These are phyloP conservation scores for Pseudochaenichthys georgianus DNA, from an alignment of 2,797 vertebrate genomes.

Conservation along the genomic window DNA sequence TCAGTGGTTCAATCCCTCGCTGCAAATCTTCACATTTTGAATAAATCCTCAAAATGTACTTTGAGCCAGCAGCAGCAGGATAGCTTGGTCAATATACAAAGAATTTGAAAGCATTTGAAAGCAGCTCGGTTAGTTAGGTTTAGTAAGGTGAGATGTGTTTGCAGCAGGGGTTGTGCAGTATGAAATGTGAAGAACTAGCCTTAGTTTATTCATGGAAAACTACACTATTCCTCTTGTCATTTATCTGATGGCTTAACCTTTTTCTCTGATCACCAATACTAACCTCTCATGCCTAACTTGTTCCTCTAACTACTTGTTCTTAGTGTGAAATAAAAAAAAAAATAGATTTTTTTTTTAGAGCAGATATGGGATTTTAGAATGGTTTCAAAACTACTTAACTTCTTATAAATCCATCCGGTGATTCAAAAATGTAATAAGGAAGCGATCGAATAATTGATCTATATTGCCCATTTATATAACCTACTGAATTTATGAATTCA, in stretches of 20 bases:
- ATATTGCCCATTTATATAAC: too few relatives aligned
- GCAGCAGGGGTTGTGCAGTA: constrained; percentile 32
- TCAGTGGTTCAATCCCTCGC: not conserved
- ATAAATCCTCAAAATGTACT: not conserved
- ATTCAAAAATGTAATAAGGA: too few relatives aligned
- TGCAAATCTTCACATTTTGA: not conserved
- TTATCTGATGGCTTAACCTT: constrained; percentile 3
- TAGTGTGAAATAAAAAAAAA: too few relatives aligned
- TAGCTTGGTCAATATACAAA: constrained; percentile 17
- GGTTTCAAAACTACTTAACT: too few relatives aligned
- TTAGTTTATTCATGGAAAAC: not conserved
- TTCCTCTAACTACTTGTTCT: too few relatives aligned
- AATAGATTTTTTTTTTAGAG: too few relatives aligned
- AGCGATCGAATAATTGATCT: too few relatives aligned
- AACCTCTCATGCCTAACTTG: not conserved
- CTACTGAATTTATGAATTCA: too few relatives aligned
- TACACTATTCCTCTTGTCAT: constrained; percentile 18
- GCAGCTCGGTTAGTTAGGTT: constrained; percentile 62
- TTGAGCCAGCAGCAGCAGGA: constrained; percentile 20
- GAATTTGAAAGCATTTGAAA: not conserved
- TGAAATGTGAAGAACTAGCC: constrained; percentile 44
- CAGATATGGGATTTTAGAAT: too few relatives aligned
- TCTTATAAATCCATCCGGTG: too few relatives aligned
- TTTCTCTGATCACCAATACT: not conserved
- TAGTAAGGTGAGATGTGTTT: constrained; percentile 39